Evolutionary conservation across 2,888 invertebrate genomes (phyloP), one percentile per base, ranked within the genome.

Genomic region (Bellardia bayeri): DNA sequence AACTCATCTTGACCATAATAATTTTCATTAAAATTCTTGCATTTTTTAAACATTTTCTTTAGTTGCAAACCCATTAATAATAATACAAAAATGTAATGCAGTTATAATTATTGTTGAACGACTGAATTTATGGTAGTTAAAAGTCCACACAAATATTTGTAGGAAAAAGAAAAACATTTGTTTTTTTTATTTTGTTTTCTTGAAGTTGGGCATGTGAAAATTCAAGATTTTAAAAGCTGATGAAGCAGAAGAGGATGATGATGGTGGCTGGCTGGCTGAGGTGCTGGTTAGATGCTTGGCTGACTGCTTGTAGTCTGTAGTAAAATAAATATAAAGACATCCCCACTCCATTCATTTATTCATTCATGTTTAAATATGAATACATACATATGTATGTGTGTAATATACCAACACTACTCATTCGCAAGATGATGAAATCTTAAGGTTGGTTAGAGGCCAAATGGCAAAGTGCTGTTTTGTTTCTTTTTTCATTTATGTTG

Each of bases 381-480:
- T 42, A 45, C 2, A 4, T 13, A 45, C 11, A 11, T 11, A 45
- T 3, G 9, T 13, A 11, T 45, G 45, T 42, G 16, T 54, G 16
- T 23, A n/a, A n/a, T n/a, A n/a, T n/a, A n/a, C n/a, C n/a, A n/a
- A 23, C 23, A 23, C 23, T 23, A 23, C 4, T 58, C 30, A 3
- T 58, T 76, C 30, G 61, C 56, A n/a, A 6, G 37, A 82, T 87
- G 79, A 85, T 87, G 87, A 87, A 87, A 87, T 85, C 79, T 82
- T 74, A 76, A 87, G 87, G 82, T 87, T 85, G 82, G 72, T 84
- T 87, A 72, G 87, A 75, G 87, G 87, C 87, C 85, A 87, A 87
- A 87, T 85, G 87, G 63, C 82, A 87, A 82, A 85, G 78, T 85
- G 82, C 63, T 87, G 75, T 54, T 81, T 78, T 74, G 54, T 72